Evolutionary conservation across 2,888 invertebrate genomes (phyloP), one percentile per base, ranked within the genome.

Genomic region (Lepidochitona cinerea): DNA sequence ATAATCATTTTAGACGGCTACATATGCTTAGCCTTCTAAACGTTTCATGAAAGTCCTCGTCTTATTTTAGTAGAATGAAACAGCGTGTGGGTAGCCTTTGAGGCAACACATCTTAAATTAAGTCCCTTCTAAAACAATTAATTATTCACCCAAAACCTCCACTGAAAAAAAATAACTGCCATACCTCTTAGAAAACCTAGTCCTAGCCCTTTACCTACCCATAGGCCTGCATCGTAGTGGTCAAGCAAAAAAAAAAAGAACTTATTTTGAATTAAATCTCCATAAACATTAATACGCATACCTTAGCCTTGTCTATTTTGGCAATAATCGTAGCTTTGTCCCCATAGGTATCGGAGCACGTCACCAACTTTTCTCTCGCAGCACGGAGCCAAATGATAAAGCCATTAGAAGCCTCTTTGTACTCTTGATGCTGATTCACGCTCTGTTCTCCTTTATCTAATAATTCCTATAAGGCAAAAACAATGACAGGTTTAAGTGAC

Each of bases 321-420:
- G 94, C 94, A 73, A 94, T 92, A 32, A 91, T 87, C 52, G 88
- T 84, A 7, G 94, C 94, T 81, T 95, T 94, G 87, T 97, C 97
- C 2, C 97, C 97, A 87, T 96, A 96, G 0, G 96, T 94, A 89
- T 97, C 96, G 2, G 97, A 96, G 88, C 97, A 97, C 89, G 97
- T 97, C 77, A 96, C 95, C 72, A 97, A 92, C 73, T 95, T 94
- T 90, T 98, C 98, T 85, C 96, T 96, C n/a, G 96, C 95, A 76
- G 94, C 94, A 80, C 97, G 93, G 73, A 98, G 93, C 98, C 98
- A 98, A 86, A 96, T 95, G 81, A 95, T 94, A 89, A 97, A 97
- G 83, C 97, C 96, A 89, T 96, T 95, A 79, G 96, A 96, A 79
- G 96, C 94, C 91, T 98, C 97, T 64, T 97, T 95, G 86, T 97